Conservation (phyloP, 2,888 invertebrate species). For the Drosophila prolongata region DNA sequence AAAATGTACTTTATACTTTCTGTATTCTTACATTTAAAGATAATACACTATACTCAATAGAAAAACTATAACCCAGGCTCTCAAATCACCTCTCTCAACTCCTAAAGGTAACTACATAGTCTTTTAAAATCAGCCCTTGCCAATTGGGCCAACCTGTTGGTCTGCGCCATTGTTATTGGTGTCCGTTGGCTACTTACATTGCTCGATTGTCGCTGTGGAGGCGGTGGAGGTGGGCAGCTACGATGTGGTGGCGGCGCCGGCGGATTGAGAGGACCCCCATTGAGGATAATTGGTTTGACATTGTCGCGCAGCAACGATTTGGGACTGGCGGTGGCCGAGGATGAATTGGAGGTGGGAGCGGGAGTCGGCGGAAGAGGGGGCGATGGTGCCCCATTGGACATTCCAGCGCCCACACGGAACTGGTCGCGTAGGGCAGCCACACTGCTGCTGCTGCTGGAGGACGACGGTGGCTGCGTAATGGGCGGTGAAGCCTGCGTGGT, state of each 20-base stretch:
- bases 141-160: slow-evolving; percentile 53
- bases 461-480: slow-evolving; percentile 68
- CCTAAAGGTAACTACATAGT: not conserved
- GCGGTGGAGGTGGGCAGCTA: slow-evolving; percentile 84
- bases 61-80: no score
- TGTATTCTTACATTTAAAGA: not conserved
- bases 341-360: slow-evolving; percentile 35
- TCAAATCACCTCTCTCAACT: not conserved
- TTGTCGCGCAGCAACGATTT: slow-evolving; percentile 67
- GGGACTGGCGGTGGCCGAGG: slow-evolving; percentile 64
- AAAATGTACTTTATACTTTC: no score
- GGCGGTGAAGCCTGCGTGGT: slow-evolving; percentile 66
- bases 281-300: slow-evolving; percentile 77
- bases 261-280: slow-evolving; percentile 80
- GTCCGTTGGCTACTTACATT: slow-evolving; percentile 76
- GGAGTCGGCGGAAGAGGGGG: slow-evolving; percentile 57
- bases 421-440: slow-evolving; percentile 83
- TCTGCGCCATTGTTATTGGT: not conserved
- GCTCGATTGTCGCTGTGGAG: slow-evolving; percentile 82
- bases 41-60: not conserved
- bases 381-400: slow-evolving; percentile 60
- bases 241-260: slow-evolving; percentile 84
- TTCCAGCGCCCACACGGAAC: slow-evolving; percentile 78
- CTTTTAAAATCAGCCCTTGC: slow-evolving; percentile 40
- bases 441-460: slow-evolving; percentile 79